Percentiles rank a stretch among this genome's conserved stretches.
Conservation (phyloP, 1,140 invertebrate species). For the Lasioglossum albipes region DNA sequence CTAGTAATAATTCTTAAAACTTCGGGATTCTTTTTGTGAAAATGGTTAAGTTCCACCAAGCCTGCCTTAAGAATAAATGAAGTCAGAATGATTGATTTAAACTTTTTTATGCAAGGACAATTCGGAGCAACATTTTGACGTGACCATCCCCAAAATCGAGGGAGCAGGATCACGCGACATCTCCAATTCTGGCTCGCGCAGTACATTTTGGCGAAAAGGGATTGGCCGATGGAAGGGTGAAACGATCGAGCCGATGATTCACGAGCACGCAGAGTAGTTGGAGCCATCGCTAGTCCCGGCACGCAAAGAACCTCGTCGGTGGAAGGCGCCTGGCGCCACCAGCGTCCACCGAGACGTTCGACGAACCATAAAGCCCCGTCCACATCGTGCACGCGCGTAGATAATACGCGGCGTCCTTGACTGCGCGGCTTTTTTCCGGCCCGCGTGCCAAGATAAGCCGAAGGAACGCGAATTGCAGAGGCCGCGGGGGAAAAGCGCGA, state of each 20-base stretch:
- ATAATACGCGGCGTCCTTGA: conserved; percentile 68
- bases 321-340: conserved; percentile 67
- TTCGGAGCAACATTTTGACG: no score
- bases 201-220: no score
- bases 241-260: neutral
- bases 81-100: no score
- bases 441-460: conserved; percentile 27
- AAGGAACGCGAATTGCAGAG: conserved; percentile 16
- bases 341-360: conserved; percentile 36
- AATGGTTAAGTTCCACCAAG: no score
- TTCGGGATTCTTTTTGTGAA: no score
- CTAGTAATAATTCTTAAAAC: no score
- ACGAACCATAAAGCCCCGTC: conserved; percentile 34
- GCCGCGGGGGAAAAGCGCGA: neutral
- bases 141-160: no score
- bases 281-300: conserved; percentile 6
- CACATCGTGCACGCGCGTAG: conserved; percentile 30
- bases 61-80: no score
- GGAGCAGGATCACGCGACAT: no score
- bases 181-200: no score
- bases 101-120: no score
- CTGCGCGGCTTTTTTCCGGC: conserved; percentile 55
- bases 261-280: neutral
- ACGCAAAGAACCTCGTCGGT: conserved; percentile 43
- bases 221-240: neutral